A percentile compares a stretch with the other conserved stretches of the same genome.
phyloP scores from a whole-genome alignment of 30 jellyfish, hydroid and myxozoan genomes.

The Aurelia sp. region DNA sequence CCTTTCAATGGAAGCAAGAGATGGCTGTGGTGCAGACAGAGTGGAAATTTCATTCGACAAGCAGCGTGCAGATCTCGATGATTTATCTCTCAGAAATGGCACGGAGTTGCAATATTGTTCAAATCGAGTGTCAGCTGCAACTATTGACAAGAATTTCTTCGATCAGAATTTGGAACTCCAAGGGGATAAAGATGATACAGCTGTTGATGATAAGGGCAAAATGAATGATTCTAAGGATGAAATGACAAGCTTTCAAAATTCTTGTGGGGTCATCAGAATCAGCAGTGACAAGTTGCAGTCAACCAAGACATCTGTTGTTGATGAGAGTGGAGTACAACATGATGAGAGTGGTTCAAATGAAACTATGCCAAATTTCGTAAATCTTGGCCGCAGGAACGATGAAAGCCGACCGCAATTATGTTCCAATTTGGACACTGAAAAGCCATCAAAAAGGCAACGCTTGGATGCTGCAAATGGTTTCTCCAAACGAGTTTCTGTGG shows the following conservation, averaged over 20 bases:
- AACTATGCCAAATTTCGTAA: too few relatives aligned
- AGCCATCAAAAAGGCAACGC: conserved; percentile 32
- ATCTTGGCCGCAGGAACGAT: too few relatives aligned
- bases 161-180: neutral
- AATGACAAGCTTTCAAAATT: neutral
- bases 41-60: neutral
- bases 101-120: neutral
- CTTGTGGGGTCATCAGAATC: neutral
- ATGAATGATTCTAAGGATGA: neutral
- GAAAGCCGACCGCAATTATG: neutral
- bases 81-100: neutral
- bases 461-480: neutral
- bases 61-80: neutral
- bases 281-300: neutral
- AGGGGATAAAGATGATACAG: neutral
- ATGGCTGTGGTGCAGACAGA: neutral
- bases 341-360: neutral
- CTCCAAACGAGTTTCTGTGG: conserved; percentile 6
- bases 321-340: neutral
- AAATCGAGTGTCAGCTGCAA: neutral
- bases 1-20: neutral
- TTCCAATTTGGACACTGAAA: neutral
- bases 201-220: neutral
- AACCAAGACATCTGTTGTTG: neutral
- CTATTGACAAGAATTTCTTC: neutral